Conservation (phyloP, 1,140 invertebrate species). For the Ceratina calcarata region DNA sequence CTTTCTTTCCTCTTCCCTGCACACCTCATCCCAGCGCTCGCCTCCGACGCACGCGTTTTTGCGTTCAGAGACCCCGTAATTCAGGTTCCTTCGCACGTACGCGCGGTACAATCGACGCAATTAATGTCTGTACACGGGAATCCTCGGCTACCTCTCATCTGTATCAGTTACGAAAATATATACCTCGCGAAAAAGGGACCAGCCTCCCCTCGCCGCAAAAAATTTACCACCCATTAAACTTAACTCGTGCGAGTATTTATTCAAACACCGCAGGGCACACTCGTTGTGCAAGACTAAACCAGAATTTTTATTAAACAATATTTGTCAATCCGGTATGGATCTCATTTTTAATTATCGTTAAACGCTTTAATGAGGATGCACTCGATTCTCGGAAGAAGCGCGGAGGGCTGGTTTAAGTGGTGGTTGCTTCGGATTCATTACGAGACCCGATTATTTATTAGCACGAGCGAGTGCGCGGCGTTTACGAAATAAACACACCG, state of each 20-base stretch:
- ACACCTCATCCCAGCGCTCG: not conserved
- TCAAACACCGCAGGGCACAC: not conserved
- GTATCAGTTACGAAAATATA: constrained; percentile 9
- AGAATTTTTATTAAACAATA: too few species aligned
- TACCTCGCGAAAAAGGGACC: not conserved
- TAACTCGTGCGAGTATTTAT: not conserved
- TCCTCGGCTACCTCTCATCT: not conserved
- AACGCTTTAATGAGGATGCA: not conserved
- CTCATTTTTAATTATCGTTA: too few species aligned
- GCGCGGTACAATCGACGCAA: constrained; percentile 49
- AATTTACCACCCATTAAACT: constrained; percentile 3
- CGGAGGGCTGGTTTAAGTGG: not conserved
- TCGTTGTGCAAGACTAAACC: not conserved
- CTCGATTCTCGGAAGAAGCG: constrained; percentile 3
- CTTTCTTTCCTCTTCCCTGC: not conserved
- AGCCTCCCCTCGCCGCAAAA: not conserved
- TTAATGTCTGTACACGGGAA: constrained; percentile 50
- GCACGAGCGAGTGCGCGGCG: not conserved
- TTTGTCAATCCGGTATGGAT: too few species aligned
- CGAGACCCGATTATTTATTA: constrained; percentile 52
- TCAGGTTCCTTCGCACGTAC: constrained; percentile 63
- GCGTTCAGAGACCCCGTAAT: constrained; percentile 63
- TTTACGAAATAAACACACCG: not conserved
- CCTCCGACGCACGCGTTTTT: constrained; percentile 57
- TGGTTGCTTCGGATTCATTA: constrained; percentile 57